A percentile compares a stretch with the other conserved stretches of the same genome.
Conservation (phyloP, 2,797 vertebrate species). For the Phalanger gymnotis region DNA sequence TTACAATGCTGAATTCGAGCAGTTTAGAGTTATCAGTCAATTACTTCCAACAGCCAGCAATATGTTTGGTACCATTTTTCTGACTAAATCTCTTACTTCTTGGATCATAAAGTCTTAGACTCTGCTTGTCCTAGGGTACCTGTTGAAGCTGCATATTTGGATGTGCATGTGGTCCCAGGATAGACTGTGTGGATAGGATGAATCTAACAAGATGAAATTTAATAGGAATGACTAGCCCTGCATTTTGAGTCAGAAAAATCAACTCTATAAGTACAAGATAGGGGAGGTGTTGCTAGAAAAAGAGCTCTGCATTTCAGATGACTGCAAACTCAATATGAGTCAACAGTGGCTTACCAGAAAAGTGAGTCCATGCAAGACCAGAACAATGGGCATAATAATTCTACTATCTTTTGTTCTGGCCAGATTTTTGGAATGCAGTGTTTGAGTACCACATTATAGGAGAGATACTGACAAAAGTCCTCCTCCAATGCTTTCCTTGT, state of each 20-base stretch:
- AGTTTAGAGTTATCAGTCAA: conserved; percentile 80
- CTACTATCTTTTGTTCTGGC: neutral
- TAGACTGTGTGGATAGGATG: neutral
- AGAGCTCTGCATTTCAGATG: neutral
- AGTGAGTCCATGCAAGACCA: neutral
- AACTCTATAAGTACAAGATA: neutral
- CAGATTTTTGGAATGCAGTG: neutral
- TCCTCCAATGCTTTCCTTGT: neutral
- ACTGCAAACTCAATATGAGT: neutral
- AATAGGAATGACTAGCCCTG: neutral
- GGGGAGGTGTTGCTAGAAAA: neutral
- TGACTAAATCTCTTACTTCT: conserved; percentile 70
- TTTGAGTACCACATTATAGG: neutral
- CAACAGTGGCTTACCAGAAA: neutral
- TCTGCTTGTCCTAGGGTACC: conserved; percentile 56
- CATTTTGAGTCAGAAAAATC: neutral
- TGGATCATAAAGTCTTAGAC: conserved; percentile 74
- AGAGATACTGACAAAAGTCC: neutral
- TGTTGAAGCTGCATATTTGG: conserved; percentile 42
- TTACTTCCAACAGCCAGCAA: conserved; percentile 71
- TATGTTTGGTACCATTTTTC: conserved; percentile 61
- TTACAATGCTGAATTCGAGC: conserved; percentile 73
- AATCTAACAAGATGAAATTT: neutral
- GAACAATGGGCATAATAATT: neutral
- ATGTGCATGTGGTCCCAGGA: conserved; percentile 52